A percentile compares a stretch with the other conserved stretches of the same genome.
Conservation (phyloP, 2,888 invertebrate species). For the Cephalotes varians region DNA sequence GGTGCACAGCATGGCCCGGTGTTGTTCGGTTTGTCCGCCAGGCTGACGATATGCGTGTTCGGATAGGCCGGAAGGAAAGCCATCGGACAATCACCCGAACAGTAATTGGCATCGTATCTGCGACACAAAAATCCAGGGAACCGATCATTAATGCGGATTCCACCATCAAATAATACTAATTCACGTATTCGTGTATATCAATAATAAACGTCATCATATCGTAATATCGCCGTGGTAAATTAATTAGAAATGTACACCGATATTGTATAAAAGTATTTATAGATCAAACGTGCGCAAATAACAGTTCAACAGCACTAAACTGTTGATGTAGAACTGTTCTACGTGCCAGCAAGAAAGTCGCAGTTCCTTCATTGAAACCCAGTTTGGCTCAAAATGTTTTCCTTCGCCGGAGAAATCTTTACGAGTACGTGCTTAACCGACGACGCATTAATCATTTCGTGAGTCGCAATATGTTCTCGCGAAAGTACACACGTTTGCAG, state of each 20-base stretch:
- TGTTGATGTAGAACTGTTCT: constrained; percentile 31
- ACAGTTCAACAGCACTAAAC: constrained; percentile 24
- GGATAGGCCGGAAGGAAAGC: constrained; percentile 95
- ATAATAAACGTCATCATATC: too few species aligned
- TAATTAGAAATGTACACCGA: background rate
- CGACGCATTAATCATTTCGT: constrained; percentile 36
- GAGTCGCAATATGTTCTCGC: constrained; percentile 21
- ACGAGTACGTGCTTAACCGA: constrained; percentile 47
- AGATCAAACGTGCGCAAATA: constrained; percentile 38
- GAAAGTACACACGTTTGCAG: background rate
- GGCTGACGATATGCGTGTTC: constrained; percentile 95
- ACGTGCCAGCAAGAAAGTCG: constrained; percentile 46
- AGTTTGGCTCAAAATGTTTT: constrained; percentile 44
- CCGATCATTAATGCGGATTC: constrained; percentile 12
- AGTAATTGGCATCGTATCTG: constrained; percentile 97
- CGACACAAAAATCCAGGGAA: constrained; percentile 30
- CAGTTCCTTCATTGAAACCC: constrained; percentile 23
- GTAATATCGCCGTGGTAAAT: background rate
- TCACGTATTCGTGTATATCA: too few species aligned
- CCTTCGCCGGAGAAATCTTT: constrained; percentile 26
- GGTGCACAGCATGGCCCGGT: constrained; percentile 98
- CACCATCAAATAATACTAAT: background rate
- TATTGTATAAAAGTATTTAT: background rate
- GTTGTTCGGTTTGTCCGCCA: constrained; percentile 91
- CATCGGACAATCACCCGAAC: constrained; percentile 97